Conservation (phyloP, 2,888 invertebrate species). For the Drosophila tanythrix region DNA sequence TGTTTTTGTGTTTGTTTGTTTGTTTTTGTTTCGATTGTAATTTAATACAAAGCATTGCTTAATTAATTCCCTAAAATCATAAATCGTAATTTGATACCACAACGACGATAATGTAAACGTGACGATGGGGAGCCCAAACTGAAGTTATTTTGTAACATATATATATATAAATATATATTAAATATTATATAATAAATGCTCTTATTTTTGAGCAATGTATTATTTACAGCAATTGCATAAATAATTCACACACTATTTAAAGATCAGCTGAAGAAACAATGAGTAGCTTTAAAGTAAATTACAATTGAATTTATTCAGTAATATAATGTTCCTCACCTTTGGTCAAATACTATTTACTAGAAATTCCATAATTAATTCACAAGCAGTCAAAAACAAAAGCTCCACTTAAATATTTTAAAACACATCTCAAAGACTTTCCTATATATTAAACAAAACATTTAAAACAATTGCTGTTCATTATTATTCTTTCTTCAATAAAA, state of each 20-base stretch:
- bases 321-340: background rate
- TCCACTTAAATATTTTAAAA: background rate
- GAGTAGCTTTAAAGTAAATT: background rate
- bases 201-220: background rate
- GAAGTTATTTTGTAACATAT: conserved; percentile 24
- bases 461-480: background rate
- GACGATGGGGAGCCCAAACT: conserved; percentile 16
- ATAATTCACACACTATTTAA: background rate
- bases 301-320: background rate
- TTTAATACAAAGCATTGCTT: conserved; percentile 62
- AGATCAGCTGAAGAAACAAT: background rate
- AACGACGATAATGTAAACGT: conserved; percentile 33
- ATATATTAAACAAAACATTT: background rate
- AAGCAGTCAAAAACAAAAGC: background rate
- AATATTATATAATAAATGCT: background rate
- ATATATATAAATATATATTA: background rate
- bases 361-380: background rate
- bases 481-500: background rate
- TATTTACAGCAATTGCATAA: background rate
- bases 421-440: background rate
- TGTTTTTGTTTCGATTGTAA: conserved; percentile 49
- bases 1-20: conserved; percentile 7
- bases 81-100: conserved; percentile 57
- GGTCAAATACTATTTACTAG: background rate
- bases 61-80: conserved; percentile 66